Evolutionary conservation across 2,113 vertebrate species (phyloP), one percentile per base, ranked within the genome.

Genomic region (Xenopus borealis): DNA sequence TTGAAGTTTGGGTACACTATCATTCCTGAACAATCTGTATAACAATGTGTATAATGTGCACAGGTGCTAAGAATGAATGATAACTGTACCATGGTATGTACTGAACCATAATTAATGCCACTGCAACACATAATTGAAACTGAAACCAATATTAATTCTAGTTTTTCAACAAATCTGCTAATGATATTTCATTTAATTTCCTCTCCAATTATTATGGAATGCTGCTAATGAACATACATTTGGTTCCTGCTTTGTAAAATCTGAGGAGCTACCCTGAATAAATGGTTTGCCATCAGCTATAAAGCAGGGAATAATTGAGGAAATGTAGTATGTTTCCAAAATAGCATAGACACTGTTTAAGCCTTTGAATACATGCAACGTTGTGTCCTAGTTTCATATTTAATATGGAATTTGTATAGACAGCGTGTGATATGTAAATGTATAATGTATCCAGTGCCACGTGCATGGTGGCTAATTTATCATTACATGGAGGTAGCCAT

Each of bases 141-240:
- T 67, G 64, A 67, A 61, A 33, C 64, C 63, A 50, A 2, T 20
- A 75, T 75, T 75, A 67, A 75, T 75, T 67, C 55, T 67, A 52
- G 44, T 40, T 64, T 40, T 12, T 64, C 62, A 50, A 7, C 52
- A 75, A 53, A 67, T n/a, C n/a, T 67, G 45, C 44, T 67, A 66
- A 66, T 52, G 65, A 75, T 67, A 67, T 67, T 64, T 64, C 58
- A 61, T 75, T 61, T 59, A 61, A 67, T 75, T 67, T 67, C 11
- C 55, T 68, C 13, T 18, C 40, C 53, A 46, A 45, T 75, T 61
- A 61, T 75, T 68, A 67, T 61, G 64, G 64, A 47, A 61, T 45
- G 61, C 27, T 27, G 27, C 62, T 72, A 52, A 61, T 50, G 23
- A 63, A 63, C n/a, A 30, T 52, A 63, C 3, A 10, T 63, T 62